Base-by-base conservation (phyloP, 1,140 invertebrate genomes). In the Drosophila chauvacae region DNA sequence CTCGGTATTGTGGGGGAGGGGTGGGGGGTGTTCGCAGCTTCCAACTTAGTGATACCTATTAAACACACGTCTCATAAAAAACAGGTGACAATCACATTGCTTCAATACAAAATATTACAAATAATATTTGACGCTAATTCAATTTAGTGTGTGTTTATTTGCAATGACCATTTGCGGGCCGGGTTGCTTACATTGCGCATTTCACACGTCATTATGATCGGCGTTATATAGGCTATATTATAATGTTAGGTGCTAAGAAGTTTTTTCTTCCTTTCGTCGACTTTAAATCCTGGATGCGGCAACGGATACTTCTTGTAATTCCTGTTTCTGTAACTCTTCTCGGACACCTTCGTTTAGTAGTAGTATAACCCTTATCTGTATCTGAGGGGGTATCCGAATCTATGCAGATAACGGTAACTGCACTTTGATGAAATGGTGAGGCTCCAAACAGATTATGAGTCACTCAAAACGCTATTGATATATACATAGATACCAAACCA, bases 111-210 rank as follows among this genome's bases (percentile, higher is more conserved):
- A 64, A 70, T 64, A 81, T 56, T 23, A 60, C 30, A 68, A 76
- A 48, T 51, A 77, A 64, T 35, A 72, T 62, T 72, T 74, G 62
- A 23, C 33, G 84, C 84, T 87, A 87, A 87, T 83, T 88, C 10
- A 80, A 88, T 87, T 72, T 80, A 88, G 72, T 80, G 55, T 73
- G 58, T 83, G 50, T 65, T 82, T 87, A 80, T 87, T 87, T 87
- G 63, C 51, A 42, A 70, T 79, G 44, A 11, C 11, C 66, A 82
- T 87, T 70, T 81, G 65, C n/a, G 14, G 20, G 23, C 14, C 13
- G 35, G 14, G 18, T 39, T 70, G 33, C 74, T 65, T 74, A 70
- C 68, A 55, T 57, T 85, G 62, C 18, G 23, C 44, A 71, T 76
- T 81, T 86, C 59, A 62, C 81, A 69, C 64, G 68, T 77, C 39